A percentile compares a stretch with the other conserved stretches of the same genome.
Conservation (phyloP, 2,888 invertebrate genomes). For the Hedychridium roseum region DNA sequence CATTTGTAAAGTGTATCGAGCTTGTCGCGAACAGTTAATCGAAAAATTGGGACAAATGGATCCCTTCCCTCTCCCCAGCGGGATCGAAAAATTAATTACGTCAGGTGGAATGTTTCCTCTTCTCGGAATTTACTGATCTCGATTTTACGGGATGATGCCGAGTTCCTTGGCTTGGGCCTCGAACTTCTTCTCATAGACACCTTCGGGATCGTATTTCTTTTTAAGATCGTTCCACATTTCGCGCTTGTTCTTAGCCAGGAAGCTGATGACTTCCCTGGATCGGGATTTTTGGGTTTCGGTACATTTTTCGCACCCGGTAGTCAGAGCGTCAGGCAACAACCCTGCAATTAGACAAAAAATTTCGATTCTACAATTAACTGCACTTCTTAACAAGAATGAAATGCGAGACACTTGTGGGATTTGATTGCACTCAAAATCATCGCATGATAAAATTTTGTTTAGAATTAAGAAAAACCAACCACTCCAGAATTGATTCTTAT, state of each 20-base stretch:
- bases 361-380: not conserved
- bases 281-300: conserved; percentile 71
- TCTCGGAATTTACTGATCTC: not conserved
- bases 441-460: too few relatives aligned
- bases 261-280: conserved; percentile 71
- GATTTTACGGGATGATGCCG: conserved; percentile 42
- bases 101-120: too few relatives aligned
- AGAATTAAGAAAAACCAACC: too few relatives aligned
- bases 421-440: too few relatives aligned
- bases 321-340: conserved; percentile 74
- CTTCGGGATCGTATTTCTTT: conserved; percentile 75
- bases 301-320: conserved; percentile 74
- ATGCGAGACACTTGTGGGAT: too few relatives aligned
- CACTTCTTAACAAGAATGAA: not conserved
- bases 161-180: conserved; percentile 64
- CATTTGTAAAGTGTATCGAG: too few relatives aligned
- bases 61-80: too few relatives aligned
- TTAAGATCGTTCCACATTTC: conserved; percentile 72
- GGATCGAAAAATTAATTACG: too few relatives aligned
- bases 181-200: conserved; percentile 72
- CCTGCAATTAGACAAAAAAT: conserved; percentile 13
- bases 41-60: too few relatives aligned
- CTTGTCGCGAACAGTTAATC: too few relatives aligned
- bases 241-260: conserved; percentile 67
- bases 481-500: too few relatives aligned